A percentile compares a stretch with the other conserved stretches of the same genome.
phyloP scores from a whole-genome alignment of 2,113 vertebrate species.

The Hemichromis elongatus region DNA sequence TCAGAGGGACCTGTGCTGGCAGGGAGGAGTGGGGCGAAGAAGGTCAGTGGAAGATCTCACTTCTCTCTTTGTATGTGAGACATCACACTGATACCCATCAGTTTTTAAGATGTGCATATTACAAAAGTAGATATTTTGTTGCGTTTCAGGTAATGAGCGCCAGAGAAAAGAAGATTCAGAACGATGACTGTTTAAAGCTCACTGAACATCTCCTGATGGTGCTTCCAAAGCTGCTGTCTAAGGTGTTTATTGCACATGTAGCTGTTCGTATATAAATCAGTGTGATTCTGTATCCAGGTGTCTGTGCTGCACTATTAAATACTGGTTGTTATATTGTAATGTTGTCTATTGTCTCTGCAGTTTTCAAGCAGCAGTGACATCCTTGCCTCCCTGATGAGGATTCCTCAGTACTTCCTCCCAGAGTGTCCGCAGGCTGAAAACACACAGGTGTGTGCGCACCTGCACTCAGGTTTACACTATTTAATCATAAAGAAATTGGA shows the following conservation, averaged over 20 bases:
- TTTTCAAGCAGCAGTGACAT: slow-evolving; percentile 77
- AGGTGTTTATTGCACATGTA: slow-evolving; percentile 67
- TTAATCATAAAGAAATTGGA: neutral
- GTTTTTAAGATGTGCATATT: neutral
- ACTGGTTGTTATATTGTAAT: neutral
- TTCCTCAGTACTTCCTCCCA: slow-evolving; percentile 83
- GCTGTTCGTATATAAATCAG: neutral
- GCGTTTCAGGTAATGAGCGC: slow-evolving; percentile 61
- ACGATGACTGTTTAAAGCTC: slow-evolving; percentile 80
- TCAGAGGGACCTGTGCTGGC: slow-evolving; percentile 79
- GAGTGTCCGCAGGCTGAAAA: slow-evolving; percentile 58
- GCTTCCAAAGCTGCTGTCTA: slow-evolving; percentile 83
- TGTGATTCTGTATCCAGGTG: neutral
- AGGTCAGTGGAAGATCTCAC: slow-evolving; percentile 63
- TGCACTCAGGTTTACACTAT: neutral
- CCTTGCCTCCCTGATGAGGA: slow-evolving; percentile 79
- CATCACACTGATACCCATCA: neutral
- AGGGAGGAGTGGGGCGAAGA: slow-evolving; percentile 81
- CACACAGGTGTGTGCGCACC: slow-evolving; percentile 63
- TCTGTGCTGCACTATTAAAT: neutral
- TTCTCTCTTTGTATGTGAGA: neutral
- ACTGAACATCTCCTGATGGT: slow-evolving; percentile 80
- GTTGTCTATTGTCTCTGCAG: slow-evolving; percentile 44
- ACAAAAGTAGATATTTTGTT: neutral
- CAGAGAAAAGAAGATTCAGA: slow-evolving; percentile 81